Evolutionary conservation across 2,113 vertebrate species (phyloP).

Genomic region (Malaclemys terrapin): DNA sequence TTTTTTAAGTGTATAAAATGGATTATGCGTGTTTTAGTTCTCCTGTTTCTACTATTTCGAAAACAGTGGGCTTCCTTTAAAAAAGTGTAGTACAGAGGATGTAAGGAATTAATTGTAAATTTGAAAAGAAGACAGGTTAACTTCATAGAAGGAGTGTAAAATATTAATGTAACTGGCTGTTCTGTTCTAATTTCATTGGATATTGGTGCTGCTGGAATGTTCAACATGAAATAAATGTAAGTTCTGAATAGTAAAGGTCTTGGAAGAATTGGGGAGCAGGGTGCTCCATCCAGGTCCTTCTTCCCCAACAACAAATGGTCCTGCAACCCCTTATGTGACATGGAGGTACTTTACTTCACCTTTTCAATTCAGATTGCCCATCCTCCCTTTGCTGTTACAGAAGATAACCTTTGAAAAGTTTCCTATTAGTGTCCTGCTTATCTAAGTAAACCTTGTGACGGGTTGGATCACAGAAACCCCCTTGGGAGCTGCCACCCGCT

Average conservation of each 20-base stretch:
- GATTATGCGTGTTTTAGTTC: neutral
- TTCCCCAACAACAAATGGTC: neutral
- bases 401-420: neutral
- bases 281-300: neutral
- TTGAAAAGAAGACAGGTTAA: neutral
- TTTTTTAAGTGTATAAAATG: neutral
- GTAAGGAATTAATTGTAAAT: neutral
- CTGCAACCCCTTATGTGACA: neutral
- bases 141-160: neutral
- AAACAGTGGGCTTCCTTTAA: neutral
- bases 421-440: neutral
- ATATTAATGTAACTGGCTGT: neutral
- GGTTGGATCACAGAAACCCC: too few relatives aligned
- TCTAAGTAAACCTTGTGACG: neutral
- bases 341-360: neutral
- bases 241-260: neutral
- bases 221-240: neutral
- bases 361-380: neutral
- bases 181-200: neutral
- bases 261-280: neutral
- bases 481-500: too few relatives aligned
- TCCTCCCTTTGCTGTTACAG: neutral
- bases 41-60: neutral
- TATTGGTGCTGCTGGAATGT: neutral
- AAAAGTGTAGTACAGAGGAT: fast-evolving